Conservation (phyloP, 2,113 vertebrate genomes). For the Channa argus region DNA sequence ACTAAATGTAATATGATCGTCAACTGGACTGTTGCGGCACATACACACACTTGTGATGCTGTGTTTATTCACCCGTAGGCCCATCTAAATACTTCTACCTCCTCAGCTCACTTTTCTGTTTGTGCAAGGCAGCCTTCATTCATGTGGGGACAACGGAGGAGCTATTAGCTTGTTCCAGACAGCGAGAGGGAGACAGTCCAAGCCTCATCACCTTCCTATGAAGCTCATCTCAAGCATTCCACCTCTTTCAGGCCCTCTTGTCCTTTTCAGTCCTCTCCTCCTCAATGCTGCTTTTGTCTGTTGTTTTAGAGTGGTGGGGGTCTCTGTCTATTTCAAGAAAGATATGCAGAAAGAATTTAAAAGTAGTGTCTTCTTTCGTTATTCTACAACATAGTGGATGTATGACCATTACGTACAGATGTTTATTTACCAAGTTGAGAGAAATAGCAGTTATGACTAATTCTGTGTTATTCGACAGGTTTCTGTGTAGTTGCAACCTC, state of each 20-base stretch:
- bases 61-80: slow-evolving; percentile 50
- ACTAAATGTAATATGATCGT: slow-evolving; percentile 51
- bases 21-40: slow-evolving; percentile 21
- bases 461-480: slow-evolving; percentile 30
- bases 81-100: slow-evolving; percentile 23
- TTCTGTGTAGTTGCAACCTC: background rate
- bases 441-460: background rate
- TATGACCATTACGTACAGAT: background rate
- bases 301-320: slow-evolving; percentile 38
- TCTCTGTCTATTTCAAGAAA: slow-evolving; percentile 42
- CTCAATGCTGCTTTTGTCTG: slow-evolving; percentile 72
- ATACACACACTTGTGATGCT: slow-evolving; percentile 9
- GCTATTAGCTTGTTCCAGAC: slow-evolving; percentile 67
- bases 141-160: slow-evolving; percentile 62
- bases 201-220: slow-evolving; percentile 62
- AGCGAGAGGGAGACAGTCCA: slow-evolving; percentile 58
- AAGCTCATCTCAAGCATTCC: slow-evolving; percentile 63
- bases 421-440: slow-evolving; percentile 7
- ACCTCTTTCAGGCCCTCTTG: slow-evolving; percentile 35
- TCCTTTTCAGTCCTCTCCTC: slow-evolving; percentile 1
- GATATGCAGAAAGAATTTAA: slow-evolving; percentile 33
- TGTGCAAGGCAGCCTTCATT: slow-evolving; percentile 52
- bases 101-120: slow-evolving; percentile 43
- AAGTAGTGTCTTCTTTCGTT: slow-evolving; percentile 47
- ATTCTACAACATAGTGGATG: slow-evolving; percentile 1